These are phyloP conservation scores for Hippoglossus stenolepis DNA, from an alignment of 2,113 vertebrate genomes.

Conservation along the genomic window DNA sequence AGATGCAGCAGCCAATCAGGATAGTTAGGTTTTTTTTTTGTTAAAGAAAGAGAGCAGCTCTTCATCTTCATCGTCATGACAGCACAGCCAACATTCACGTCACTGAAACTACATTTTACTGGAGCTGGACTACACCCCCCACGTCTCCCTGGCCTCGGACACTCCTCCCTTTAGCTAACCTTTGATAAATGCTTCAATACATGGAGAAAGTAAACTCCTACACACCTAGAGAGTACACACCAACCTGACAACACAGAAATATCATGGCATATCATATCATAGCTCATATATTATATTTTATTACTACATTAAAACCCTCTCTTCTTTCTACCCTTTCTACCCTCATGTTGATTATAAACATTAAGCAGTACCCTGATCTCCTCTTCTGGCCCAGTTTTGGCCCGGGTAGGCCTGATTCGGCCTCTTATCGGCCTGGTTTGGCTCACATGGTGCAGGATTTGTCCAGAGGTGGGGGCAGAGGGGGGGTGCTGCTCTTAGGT, in stretches of 20 bases:
- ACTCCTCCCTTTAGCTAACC: conserved; percentile 66
- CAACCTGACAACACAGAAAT: conserved; percentile 83
- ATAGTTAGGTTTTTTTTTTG: background rate
- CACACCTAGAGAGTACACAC: conserved; percentile 81
- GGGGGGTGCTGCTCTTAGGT: conserved; percentile 93
- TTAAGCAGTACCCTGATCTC: conserved; percentile 81
- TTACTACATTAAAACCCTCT: conserved; percentile 79
- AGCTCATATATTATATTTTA: conserved; percentile 75
- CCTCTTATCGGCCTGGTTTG: conserved; percentile 55
- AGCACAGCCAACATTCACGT: conserved; percentile 75
- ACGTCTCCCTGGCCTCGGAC: conserved; percentile 11
- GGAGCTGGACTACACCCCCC: conserved; percentile 57
- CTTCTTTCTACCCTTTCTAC: conserved; percentile 72
- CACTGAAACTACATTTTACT: conserved; percentile 74
- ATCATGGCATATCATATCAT: conserved; percentile 82
- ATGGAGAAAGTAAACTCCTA: conserved; percentile 81
- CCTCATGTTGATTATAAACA: conserved; percentile 77
- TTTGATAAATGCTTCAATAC: conserved; percentile 81
- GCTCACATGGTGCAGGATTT: conserved; percentile 99
- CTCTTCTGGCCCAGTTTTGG: conserved; percentile 76
- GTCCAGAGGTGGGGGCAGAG: conserved; percentile 90
- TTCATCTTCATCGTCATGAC: conserved; percentile 39
- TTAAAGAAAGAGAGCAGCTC: conserved; percentile 36
- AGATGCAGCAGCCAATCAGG: conserved; percentile 61
- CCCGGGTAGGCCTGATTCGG: conserved; percentile 76